phyloP scores from a whole-genome alignment of 2,888 invertebrate species.

The Candidula unifasciata region DNA sequence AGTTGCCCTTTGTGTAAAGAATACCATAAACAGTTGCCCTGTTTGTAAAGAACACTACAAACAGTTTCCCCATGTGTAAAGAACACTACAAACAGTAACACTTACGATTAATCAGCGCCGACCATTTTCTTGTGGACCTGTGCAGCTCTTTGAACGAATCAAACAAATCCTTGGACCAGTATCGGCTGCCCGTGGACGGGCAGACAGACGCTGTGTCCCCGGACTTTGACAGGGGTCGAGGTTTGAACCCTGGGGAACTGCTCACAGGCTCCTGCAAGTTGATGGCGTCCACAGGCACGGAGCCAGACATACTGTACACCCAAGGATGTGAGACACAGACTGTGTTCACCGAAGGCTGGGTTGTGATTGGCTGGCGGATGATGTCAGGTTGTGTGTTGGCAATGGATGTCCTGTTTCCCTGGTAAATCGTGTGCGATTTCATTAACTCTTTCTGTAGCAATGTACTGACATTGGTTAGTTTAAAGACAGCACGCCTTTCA shows the following conservation, averaged over 20 bases:
- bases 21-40: no score
- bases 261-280: no score
- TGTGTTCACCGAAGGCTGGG: constrained; percentile 38
- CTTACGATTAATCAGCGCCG: not conserved
- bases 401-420: not conserved
- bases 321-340: not conserved
- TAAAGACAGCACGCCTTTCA: no score
- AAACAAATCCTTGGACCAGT: constrained; percentile 56
- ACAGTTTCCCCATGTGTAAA: no score
- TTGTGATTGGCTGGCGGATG: constrained; percentile 41
- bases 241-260: not conserved
- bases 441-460: no score
- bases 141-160: constrained; percentile 47
- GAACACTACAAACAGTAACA: not conserved
- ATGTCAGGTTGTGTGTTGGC: constrained; percentile 35
- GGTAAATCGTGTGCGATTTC: not conserved
- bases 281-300: not conserved
- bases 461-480: no score
- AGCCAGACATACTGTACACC: constrained; percentile 23
- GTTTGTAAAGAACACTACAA: no score
- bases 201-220: not conserved
- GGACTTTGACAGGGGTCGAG: not conserved
- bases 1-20: no score
- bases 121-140: not conserved
- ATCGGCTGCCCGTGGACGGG: constrained; percentile 47